These are phyloP conservation scores for Sturnus vulgaris DNA, from an alignment of 2,113 vertebrate genomes.

Conservation along the genomic window DNA sequence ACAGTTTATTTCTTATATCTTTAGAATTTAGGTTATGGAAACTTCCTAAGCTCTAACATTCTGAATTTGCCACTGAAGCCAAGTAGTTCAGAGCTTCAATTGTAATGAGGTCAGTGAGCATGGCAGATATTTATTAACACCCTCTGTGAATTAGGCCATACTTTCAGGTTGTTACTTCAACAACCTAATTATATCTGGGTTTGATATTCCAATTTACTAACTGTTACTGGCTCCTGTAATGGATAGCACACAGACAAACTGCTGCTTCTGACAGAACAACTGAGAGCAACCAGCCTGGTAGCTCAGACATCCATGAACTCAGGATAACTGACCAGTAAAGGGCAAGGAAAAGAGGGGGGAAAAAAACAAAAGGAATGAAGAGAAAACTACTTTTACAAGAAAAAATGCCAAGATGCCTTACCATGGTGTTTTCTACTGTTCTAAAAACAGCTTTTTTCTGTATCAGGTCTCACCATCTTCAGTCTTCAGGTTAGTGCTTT, in stretches of 20 bases:
- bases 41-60: neutral
- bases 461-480: conserved; percentile 56
- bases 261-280: conserved; percentile 30
- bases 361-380: neutral
- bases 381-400: conserved; percentile 15
- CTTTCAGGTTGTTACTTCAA: conserved; percentile 39
- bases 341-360: neutral
- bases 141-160: conserved; percentile 48
- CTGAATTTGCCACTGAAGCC: neutral
- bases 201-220: conserved; percentile 51
- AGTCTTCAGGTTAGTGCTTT: conserved; percentile 58
- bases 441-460: conserved; percentile 51
- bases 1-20: neutral
- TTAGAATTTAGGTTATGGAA: conserved; percentile 39
- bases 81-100: conserved; percentile 23
- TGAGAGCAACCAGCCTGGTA: neutral
- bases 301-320: neutral
- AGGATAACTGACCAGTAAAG: neutral
- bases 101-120: conserved; percentile 51
- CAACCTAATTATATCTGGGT: conserved; percentile 55
- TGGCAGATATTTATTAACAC: conserved; percentile 44
- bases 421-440: neutral
- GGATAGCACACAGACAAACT: neutral
- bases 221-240: conserved; percentile 27
- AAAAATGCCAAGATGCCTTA: conserved; percentile 40